Evolutionary conservation across 1,140 invertebrate genomes (phyloP).

Genomic region (Drosophila jambulina): DNA sequence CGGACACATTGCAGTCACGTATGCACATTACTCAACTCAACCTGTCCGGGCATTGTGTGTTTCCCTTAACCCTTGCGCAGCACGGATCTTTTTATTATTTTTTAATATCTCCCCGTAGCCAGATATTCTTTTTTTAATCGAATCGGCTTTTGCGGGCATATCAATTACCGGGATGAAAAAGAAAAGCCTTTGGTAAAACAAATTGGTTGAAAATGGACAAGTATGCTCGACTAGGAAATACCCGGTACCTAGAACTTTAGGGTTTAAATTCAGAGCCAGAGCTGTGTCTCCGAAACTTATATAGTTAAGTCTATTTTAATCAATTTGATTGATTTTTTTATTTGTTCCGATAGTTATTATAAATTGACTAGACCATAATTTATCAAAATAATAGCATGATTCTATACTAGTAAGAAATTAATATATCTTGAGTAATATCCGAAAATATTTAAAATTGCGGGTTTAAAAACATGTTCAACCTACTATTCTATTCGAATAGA

Average conservation of each 20-base stretch:
- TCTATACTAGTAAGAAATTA: background rate
- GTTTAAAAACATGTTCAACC: no score
- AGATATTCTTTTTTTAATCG: background rate
- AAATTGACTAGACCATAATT: no score
- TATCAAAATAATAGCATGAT: background rate
- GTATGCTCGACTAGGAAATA: background rate
- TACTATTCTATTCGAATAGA: no score
- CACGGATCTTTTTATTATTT: conserved; percentile 2
- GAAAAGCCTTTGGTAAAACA: no score
- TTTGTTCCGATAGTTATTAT: no score
- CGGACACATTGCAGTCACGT: conserved; percentile 51
- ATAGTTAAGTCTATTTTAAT: no score
- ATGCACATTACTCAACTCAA: conserved; percentile 67
- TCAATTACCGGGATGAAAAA: background rate
- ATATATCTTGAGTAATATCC: no score
- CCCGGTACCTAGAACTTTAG: background rate
- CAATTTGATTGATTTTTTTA: no score
- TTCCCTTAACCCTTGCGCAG: conserved; percentile 60
- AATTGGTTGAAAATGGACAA: background rate
- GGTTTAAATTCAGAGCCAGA: background rate
- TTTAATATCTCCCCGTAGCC: background rate
- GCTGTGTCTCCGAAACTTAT: background rate
- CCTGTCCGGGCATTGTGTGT: conserved; percentile 55
- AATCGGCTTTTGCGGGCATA: background rate
- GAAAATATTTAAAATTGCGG: no score